Evolutionary conservation across 2,888 invertebrate genomes (phyloP), one percentile per base, ranked within the genome.

Genomic region (Drosophila nr. perissopoda): DNA sequence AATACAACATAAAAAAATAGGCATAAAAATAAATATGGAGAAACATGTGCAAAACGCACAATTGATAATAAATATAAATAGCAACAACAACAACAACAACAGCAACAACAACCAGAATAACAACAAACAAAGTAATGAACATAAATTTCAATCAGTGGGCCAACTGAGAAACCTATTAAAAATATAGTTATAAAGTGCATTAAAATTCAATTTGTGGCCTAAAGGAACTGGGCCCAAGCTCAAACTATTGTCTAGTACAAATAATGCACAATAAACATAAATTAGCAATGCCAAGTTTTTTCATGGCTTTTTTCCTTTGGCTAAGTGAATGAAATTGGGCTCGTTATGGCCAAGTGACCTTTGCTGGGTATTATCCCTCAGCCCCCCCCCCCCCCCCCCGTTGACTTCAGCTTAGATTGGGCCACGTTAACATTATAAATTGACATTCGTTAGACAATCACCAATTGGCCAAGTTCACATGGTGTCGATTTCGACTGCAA

Each of bases 261-360:
- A 89, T 75, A 88, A 81, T 80, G 73, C 68, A 75, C 85, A 79
- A 89, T 87, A 88, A 87, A 83, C 79, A 88, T 90, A 87, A 87
- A 88, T 89, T 88, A 77, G 70, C 65, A 66, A 75, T 70, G 64
- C 51, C 61, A 71, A 73, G 18, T 60, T 40, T 54, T 51, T 66
- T 52, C 34, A 52, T 57, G 49, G 21, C 29, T n/a, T 13, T n/a
- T 56, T 49, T 34, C 29, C 4, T 51, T 53, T 53, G 53, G 21
- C 56, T 78, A 79, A 78, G 56, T 76, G 70, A 73, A 82, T 80
- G 76, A 80, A 80, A 82, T 80, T 80, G 75, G 68, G 64, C 76
- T 70, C 52, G 76, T 79, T 79, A 76, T 58, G 58, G 70, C 67
- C 65, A 65, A 68, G 57, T 73, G 80, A 73, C 83, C 70, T 73